phyloP scores from a whole-genome alignment of 2,797 vertebrate genomes.

The Orestias chungarensis region DNA sequence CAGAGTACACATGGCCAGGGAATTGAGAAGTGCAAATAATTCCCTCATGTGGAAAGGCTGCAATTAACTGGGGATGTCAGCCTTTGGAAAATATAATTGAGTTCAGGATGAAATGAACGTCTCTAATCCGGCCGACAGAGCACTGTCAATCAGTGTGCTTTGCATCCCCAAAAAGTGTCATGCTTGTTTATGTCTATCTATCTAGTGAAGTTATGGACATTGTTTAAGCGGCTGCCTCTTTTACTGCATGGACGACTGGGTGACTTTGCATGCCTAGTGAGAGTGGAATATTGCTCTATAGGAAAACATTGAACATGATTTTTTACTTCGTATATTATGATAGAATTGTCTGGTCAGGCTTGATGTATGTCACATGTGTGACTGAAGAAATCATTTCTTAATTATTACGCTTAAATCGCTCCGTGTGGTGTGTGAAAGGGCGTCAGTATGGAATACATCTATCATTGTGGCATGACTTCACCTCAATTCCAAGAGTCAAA shows the following conservation, averaged over 20 bases:
- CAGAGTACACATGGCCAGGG: slow-evolving; percentile 79
- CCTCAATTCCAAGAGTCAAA: slow-evolving; percentile 65
- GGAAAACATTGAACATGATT: slow-evolving; percentile 65
- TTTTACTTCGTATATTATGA: slow-evolving; percentile 57
- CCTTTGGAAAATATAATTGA: slow-evolving; percentile 88
- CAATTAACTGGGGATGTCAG: slow-evolving; percentile 87
- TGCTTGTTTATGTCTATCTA: slow-evolving; percentile 77
- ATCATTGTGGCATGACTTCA: slow-evolving; percentile 56
- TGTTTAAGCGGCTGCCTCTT: slow-evolving; percentile 70
- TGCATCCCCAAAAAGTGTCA: slow-evolving; percentile 75
- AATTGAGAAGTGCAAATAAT: slow-evolving; percentile 85
- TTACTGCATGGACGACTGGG: slow-evolving; percentile 66
- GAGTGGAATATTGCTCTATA: slow-evolving; percentile 35
- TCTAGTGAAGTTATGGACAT: slow-evolving; percentile 66
- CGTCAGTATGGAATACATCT: slow-evolving; percentile 39
- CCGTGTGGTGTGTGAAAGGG: slow-evolving; percentile 25
- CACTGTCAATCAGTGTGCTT: slow-evolving; percentile 80
- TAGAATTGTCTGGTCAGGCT: slow-evolving; percentile 55
- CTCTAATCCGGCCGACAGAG: slow-evolving; percentile 82
- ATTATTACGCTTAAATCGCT: slow-evolving; percentile 49
- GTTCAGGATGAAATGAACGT: slow-evolving; percentile 83
- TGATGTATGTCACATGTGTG: slow-evolving; percentile 64
- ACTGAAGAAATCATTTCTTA: slow-evolving; percentile 47
- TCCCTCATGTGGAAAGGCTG: slow-evolving; percentile 84
- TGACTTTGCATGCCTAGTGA: slow-evolving; percentile 53